Evolutionary conservation across 2,113 vertebrate genomes (phyloP).

Genomic region (Mastomys coucha): DNA sequence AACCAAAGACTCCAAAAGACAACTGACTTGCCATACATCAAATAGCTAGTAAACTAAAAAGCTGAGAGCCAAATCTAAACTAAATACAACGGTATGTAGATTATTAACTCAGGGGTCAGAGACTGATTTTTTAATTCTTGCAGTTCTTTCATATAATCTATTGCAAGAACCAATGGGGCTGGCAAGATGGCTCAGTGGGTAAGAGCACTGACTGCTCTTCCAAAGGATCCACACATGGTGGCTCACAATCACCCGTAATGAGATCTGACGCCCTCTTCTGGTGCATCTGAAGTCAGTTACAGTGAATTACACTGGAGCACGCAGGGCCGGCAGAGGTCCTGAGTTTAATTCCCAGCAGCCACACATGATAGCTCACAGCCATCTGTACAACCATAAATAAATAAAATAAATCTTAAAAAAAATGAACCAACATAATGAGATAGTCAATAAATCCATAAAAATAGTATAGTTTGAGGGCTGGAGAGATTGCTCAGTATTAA

Average conservation of each 20-base stretch:
- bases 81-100: constrained; percentile 43
- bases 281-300: too few relatives aligned
- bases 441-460: constrained; percentile 39
- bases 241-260: too few relatives aligned
- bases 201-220: too few relatives aligned
- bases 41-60: constrained; percentile 68
- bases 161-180: background rate
- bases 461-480: background rate
- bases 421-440: constrained; percentile 31
- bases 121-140: constrained; percentile 33
- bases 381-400: too few relatives aligned
- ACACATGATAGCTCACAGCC: too few relatives aligned
- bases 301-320: too few relatives aligned
- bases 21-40: constrained; percentile 55
- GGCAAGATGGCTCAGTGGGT: too few relatives aligned
- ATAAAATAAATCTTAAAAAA: too few relatives aligned
- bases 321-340: too few relatives aligned
- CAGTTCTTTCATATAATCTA: constrained; percentile 39
- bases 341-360: too few relatives aligned
- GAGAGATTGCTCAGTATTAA: background rate
- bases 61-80: constrained; percentile 27
- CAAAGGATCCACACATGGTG: too few relatives aligned
- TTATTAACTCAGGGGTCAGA: constrained; percentile 41
- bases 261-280: too few relatives aligned
- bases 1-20: constrained; percentile 55